Evolutionary conservation across 2,113 vertebrate genomes (phyloP).

Genomic region (Poeciliopsis retropinna): DNA sequence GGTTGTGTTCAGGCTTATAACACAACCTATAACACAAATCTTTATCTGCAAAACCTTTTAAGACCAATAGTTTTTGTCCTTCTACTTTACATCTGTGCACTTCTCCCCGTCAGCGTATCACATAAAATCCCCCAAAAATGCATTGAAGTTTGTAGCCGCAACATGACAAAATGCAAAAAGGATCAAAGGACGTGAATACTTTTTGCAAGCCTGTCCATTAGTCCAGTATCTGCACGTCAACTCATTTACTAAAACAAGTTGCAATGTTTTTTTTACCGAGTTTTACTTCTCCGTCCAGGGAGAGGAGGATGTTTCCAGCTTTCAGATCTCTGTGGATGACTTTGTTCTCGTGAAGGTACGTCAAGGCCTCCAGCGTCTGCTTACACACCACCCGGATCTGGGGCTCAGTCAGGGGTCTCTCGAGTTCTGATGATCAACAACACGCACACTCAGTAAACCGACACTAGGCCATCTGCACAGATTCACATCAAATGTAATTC

Average conservation of each 20-base stretch:
- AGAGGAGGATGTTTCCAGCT: constrained; percentile 97
- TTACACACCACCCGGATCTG: constrained; percentile 97
- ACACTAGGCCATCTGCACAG: constrained; percentile 13
- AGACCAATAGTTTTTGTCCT: too few relatives aligned
- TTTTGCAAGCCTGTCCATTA: background rate
- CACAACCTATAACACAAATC: too few relatives aligned
- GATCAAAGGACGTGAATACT: background rate
- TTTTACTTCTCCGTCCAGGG: constrained; percentile 94
- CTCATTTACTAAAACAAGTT: background rate
- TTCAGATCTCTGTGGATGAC: constrained; percentile 98
- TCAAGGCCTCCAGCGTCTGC: constrained; percentile 92
- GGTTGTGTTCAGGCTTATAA: too few relatives aligned
- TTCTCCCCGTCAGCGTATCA: too few relatives aligned
- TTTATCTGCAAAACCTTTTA: too few relatives aligned
- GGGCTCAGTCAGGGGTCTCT: constrained; percentile 93
- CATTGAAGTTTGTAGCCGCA: background rate
- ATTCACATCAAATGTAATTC: constrained; percentile 12
- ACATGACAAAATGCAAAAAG: background rate
- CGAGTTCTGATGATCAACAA: constrained; percentile 86
- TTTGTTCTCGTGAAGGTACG: constrained; percentile 96
- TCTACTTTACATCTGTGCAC: too few relatives aligned
- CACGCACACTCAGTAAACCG: background rate
- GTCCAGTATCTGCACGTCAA: constrained; percentile 1
- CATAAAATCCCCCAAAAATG: too few relatives aligned
- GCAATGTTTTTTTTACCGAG: constrained; percentile 82